Conservation (phyloP, 1,140 invertebrate species). For the Brevipalpus yothersi region DNA sequence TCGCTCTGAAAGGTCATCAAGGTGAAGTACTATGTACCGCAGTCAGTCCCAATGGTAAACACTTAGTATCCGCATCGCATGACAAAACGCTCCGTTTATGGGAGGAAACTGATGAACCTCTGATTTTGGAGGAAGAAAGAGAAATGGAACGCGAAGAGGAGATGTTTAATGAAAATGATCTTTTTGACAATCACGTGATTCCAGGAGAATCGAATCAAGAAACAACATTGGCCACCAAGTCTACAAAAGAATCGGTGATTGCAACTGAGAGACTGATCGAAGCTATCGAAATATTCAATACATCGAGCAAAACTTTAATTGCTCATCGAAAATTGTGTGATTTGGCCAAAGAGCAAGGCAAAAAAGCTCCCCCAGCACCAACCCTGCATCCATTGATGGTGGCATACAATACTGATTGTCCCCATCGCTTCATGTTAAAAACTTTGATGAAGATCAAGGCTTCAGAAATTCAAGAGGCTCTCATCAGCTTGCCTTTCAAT, state of each 20-base stretch:
- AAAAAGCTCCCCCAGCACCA: not conserved
- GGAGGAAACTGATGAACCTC: constrained; percentile 57
- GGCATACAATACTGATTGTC: constrained; percentile 39
- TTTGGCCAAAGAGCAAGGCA: constrained; percentile 14
- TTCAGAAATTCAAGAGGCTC: constrained; percentile 64
- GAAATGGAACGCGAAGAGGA: constrained; percentile 29
- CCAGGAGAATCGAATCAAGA: constrained; percentile 31
- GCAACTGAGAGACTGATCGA: constrained; percentile 71
- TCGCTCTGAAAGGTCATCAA: constrained; percentile 59
- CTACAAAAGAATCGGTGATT: constrained; percentile 71
- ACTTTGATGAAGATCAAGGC: constrained; percentile 44
- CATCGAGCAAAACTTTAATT: constrained; percentile 21
- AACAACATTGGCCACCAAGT: constrained; percentile 53
- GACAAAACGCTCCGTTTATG: constrained; percentile 70
- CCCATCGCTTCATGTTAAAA: constrained; percentile 53
- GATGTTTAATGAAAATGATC: constrained; percentile 1
- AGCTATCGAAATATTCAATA: constrained; percentile 50
- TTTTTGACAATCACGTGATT: constrained; percentile 13
- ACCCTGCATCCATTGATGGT: constrained; percentile 45
- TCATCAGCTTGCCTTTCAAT: constrained; percentile 58
- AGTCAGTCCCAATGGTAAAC: constrained; percentile 53
- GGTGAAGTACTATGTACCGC: constrained; percentile 46
- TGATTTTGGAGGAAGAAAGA: constrained; percentile 71
- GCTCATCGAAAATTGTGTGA: constrained; percentile 16
- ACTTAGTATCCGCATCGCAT: constrained; percentile 53